These are phyloP conservation scores for Tetragonula carbonaria DNA, from an alignment of 2,888 invertebrate species.

Conservation along the genomic window DNA sequence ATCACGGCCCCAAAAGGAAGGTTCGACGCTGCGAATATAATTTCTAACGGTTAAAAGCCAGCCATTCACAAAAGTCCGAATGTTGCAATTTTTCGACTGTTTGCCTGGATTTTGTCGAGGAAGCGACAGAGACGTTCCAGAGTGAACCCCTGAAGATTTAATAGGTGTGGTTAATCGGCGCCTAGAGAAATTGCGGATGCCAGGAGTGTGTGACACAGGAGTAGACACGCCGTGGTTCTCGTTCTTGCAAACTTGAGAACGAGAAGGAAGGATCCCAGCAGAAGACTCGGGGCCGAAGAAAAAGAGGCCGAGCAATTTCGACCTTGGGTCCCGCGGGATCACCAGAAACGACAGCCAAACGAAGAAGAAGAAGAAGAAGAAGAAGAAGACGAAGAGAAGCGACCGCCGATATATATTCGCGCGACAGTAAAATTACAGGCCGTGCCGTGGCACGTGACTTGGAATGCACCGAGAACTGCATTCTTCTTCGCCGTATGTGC, in stretches of 20 bases:
- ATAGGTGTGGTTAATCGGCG: slow-evolving; percentile 4
- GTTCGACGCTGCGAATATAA: too few relatives aligned
- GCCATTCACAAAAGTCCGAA: too few relatives aligned
- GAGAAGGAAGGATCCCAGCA: not conserved
- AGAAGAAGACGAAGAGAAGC: slow-evolving; percentile 8
- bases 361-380: slow-evolving; percentile 17
- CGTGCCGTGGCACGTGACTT: slow-evolving; percentile 50
- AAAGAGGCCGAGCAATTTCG: slow-evolving; percentile 5
- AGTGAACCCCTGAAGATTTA: not conserved
- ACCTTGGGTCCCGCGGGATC: slow-evolving; percentile 16
- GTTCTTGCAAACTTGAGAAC: not conserved
- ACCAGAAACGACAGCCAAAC: slow-evolving; percentile 2
- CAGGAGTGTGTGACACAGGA: not conserved
- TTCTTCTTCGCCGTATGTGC: slow-evolving; percentile 39
- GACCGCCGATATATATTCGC: slow-evolving; percentile 53
- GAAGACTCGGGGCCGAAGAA: not conserved
- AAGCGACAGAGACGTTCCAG: not conserved
- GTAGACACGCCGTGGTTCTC: not conserved
- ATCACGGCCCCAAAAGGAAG: too few relatives aligned
- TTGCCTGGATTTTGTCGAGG: not conserved
- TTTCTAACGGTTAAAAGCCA: too few relatives aligned
- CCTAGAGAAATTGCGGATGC: not conserved
- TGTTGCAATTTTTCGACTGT: too few relatives aligned
- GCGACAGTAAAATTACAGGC: slow-evolving; percentile 63
- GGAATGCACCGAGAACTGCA: slow-evolving; percentile 58